phyloP scores from a whole-genome alignment of 2,888 invertebrate species.

The Tetragonisca angustula region DNA sequence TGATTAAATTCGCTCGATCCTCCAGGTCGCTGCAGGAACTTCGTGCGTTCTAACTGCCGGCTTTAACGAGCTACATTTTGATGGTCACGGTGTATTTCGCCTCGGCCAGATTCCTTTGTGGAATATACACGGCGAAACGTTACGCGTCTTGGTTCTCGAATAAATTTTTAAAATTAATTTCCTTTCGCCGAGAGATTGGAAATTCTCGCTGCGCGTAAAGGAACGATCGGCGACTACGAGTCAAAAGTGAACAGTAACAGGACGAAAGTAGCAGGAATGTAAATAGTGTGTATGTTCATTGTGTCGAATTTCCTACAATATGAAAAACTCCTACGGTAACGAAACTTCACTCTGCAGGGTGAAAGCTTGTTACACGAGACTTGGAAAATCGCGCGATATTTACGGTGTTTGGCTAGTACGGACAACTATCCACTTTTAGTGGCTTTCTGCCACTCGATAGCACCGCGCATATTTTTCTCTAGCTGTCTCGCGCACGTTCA shows the following conservation, averaged over 20 bases:
- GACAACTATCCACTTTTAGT: neutral
- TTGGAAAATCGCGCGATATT: neutral
- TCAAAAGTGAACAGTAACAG: too few species aligned
- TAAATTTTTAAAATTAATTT: neutral
- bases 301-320: too few species aligned
- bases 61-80: conserved; percentile 14
- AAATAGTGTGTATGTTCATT: too few species aligned
- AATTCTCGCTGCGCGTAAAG: too few species aligned
- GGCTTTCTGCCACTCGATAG: neutral
- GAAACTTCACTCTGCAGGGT: neutral
- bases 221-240: too few species aligned
- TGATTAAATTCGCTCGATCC: conserved; percentile 23
- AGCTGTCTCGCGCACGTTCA: conserved; percentile 30
- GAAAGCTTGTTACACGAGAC: neutral
- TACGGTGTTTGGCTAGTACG: conserved; percentile 16
- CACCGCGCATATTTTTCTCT: neutral
- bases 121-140: neutral
- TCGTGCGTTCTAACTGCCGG: conserved; percentile 5
- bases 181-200: too few species aligned
- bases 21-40: conserved; percentile 25
- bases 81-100: neutral
- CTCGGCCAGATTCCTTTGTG: neutral
- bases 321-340: neutral
- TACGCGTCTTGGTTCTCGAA: neutral
- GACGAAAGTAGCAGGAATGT: too few species aligned